Percentiles rank a stretch among this genome's conserved stretches.
These are phyloP conservation scores for Chaetogeoica ovagalla DNA, from an alignment of 2,888 invertebrate genomes.

Conservation along the genomic window DNA sequence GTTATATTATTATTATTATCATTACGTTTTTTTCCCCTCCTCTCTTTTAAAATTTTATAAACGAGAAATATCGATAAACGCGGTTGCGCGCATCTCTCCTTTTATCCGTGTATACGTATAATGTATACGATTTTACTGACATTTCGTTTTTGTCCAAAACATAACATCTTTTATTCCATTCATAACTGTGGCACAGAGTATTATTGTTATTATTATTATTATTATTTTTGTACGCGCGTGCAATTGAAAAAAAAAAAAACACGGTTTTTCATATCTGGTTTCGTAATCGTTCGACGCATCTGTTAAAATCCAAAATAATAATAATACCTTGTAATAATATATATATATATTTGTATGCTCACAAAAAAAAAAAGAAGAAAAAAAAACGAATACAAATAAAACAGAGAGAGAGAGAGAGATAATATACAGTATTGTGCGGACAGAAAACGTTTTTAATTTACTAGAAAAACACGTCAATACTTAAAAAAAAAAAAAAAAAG, in stretches of 20 bases:
- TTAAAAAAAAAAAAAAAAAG: neutral
- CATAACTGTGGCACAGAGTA: constrained; percentile 14
- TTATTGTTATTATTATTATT: no score
- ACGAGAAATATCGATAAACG: no score
- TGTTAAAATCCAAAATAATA: constrained; percentile 32
- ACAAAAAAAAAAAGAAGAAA: constrained; percentile 21
- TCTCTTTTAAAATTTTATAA: no score
- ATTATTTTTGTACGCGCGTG: neutral
- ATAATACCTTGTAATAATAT: neutral
- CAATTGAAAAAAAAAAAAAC: constrained; percentile 46
- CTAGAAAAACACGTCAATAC: constrained; percentile 52
- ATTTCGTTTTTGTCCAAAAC: constrained; percentile 42
- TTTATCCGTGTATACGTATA: no score
- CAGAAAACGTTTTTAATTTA: constrained; percentile 53
- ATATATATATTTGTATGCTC: no score
- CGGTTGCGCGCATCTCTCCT: no score
- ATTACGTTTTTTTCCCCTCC: no score
- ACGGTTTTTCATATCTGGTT: constrained; percentile 32
- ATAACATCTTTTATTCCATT: constrained; percentile 53
- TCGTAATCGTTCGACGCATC: constrained; percentile 48
- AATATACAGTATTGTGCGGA: constrained; percentile 43
- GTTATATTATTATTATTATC: no score
- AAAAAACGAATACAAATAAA: constrained; percentile 31
- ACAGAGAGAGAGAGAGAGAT: neutral
- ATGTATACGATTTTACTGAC: neutral